Evolutionary conservation across 2,113 vertebrate species (phyloP).

Genomic region (Edolisoma coerulescens): DNA sequence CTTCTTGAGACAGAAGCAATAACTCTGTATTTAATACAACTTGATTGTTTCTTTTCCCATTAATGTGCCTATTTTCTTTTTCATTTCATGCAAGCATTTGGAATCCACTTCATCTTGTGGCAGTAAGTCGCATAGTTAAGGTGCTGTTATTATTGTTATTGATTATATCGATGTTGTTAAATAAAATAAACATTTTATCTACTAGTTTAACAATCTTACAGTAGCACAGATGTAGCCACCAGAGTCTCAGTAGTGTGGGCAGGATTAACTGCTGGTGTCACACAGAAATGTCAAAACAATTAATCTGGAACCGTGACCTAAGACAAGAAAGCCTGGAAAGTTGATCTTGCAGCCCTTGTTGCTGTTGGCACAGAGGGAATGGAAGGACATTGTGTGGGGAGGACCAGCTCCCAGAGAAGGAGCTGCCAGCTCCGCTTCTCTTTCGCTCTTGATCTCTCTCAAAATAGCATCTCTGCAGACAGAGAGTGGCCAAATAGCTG

Average conservation of each 20-base stretch:
- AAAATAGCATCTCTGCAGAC: background rate
- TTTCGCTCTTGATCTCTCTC: background rate
- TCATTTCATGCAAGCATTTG: background rate
- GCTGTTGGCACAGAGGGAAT: background rate
- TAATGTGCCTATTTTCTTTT: slow-evolving; percentile 1
- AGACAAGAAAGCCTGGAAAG: background rate
- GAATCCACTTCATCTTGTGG: background rate
- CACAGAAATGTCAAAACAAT: slow-evolving; percentile 40
- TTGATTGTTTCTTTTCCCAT: background rate
- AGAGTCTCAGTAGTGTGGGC: background rate
- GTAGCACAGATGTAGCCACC: background rate
- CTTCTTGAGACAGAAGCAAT: background rate
- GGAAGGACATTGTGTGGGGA: background rate
- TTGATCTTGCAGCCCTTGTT: background rate
- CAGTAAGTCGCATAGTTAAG: background rate
- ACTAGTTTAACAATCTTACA: background rate
- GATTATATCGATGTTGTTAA: background rate
- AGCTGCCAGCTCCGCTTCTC: background rate
- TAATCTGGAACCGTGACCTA: background rate
- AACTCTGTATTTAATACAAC: background rate
- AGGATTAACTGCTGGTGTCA: slow-evolving; percentile 43
- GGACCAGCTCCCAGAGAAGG: background rate
- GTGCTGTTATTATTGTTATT: background rate
- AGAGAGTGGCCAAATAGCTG: background rate
- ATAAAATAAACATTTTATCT: background rate